A percentile compares a stretch with the other conserved stretches of the same genome.
phyloP scores from a whole-genome alignment of 1,140 invertebrate species.

The Popillia japonica region DNA sequence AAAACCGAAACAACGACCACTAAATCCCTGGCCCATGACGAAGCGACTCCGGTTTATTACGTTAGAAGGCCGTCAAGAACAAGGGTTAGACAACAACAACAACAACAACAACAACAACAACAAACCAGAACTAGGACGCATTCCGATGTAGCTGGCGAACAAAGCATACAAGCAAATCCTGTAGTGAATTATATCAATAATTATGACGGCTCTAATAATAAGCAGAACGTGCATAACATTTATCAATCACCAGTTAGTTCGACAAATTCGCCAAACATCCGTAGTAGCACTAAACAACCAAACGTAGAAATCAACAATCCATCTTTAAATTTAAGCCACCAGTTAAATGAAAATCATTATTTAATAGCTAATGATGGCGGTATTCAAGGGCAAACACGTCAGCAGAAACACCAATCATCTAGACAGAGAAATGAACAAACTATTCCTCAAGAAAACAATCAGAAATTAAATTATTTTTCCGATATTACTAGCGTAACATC shows the following conservation, averaged over 20 bases:
- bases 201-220: too few species aligned
- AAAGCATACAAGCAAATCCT: slow-evolving; percentile 1
- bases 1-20: slow-evolving; percentile 36
- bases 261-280: too few species aligned
- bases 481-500: background rate
- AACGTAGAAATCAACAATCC: slow-evolving; percentile 3
- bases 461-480: background rate
- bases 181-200: background rate
- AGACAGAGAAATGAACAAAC: too few species aligned
- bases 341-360: too few species aligned
- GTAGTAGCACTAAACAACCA: background rate
- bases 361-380: too few species aligned
- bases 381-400: too few species aligned
- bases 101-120: too few species aligned
- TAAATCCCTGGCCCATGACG: background rate
- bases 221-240: too few species aligned
- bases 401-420: too few species aligned
- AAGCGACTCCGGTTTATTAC: background rate
- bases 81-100: too few species aligned
- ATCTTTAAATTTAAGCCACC: background rate
- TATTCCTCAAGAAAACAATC: background rate
- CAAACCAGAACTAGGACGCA: slow-evolving; percentile 11
- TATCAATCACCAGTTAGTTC: too few species aligned
- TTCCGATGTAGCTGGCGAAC: background rate
- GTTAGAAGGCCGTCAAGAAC: background rate